phyloP scores from a whole-genome alignment of 2,113 vertebrate species.

The Ceyx cyanopectus region DNA sequence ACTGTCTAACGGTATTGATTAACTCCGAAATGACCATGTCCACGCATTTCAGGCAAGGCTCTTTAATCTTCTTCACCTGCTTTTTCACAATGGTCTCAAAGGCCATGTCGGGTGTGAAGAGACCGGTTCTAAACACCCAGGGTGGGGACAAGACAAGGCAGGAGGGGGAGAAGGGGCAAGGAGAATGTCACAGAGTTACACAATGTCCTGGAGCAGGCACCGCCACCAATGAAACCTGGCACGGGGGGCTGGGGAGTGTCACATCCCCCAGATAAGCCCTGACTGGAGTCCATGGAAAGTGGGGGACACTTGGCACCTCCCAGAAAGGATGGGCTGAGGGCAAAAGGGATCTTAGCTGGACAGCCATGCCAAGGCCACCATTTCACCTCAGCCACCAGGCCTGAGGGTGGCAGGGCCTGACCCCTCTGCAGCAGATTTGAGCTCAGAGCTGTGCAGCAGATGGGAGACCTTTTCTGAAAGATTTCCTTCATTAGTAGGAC shows the following conservation, averaged over 20 bases:
- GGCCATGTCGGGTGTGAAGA: conserved; percentile 99
- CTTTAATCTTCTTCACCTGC: conserved; percentile 99
- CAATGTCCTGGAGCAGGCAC: conserved; percentile 36
- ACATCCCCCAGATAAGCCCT: not conserved
- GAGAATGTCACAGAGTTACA: conserved; percentile 80
- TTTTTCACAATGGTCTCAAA: conserved; percentile 99
- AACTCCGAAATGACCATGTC: conserved; percentile 99
- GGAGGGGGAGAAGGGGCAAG: conserved; percentile 68
- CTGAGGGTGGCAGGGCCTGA: not conserved
- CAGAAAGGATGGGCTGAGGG: not conserved
- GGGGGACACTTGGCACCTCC: not conserved
- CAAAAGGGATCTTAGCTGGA: not conserved
- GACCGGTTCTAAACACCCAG: conserved; percentile 94
- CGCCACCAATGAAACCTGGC: not conserved
- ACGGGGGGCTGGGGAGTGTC: not conserved
- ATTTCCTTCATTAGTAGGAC: not conserved
- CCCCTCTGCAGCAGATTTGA: not conserved
- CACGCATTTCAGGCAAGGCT: conserved; percentile 99
- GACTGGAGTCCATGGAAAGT: not conserved
- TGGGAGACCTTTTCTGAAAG: not conserved
- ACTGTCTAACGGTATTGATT: conserved; percentile 99
- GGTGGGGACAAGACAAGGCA: conserved; percentile 68
- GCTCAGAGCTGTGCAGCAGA: not conserved
- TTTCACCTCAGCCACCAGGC: not conserved
- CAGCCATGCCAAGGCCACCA: not conserved